Conservation (phyloP, 2,113 vertebrate genomes). For the Cavia porcellus region DNA sequence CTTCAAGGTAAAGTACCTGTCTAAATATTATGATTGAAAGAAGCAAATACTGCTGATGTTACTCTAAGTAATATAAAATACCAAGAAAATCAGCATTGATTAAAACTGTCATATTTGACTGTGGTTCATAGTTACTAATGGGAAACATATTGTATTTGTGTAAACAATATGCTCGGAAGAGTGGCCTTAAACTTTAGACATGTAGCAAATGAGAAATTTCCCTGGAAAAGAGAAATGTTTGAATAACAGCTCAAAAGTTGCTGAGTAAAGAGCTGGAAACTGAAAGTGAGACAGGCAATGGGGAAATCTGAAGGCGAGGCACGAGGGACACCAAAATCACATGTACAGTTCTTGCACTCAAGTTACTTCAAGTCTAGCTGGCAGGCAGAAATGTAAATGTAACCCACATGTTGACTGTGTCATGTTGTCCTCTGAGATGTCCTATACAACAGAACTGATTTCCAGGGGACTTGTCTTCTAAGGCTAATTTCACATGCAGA, state of each 20-base stretch:
- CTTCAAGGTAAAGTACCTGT: not conserved
- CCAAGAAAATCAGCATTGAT: conserved; percentile 65
- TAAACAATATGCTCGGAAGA: conserved; percentile 57
- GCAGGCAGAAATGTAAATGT: conserved; percentile 66
- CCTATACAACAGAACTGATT: not conserved
- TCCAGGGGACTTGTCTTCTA: not conserved
- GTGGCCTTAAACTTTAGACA: conserved; percentile 56
- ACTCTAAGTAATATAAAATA: conserved; percentile 39
- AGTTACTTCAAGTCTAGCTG: conserved; percentile 40
- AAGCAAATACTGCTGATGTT: conserved; percentile 3
- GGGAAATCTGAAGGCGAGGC: conserved; percentile 56
- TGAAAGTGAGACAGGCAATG: conserved; percentile 44
- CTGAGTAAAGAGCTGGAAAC: conserved; percentile 57
- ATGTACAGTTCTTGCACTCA: conserved; percentile 34
- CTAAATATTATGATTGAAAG: conserved; percentile 36
- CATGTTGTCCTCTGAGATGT: conserved; percentile 17
- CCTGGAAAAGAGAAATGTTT: conserved; percentile 69
- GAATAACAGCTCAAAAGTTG: conserved; percentile 52
- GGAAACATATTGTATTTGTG: conserved; percentile 62
- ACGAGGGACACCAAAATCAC: not conserved
- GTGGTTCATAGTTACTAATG: conserved; percentile 70
- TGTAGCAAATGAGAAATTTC: conserved; percentile 68
- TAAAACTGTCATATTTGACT: conserved; percentile 42
- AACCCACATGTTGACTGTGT: conserved; percentile 37
- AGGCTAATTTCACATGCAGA: not conserved